Evolutionary conservation across 2,113 vertebrate genomes (phyloP).

Genomic region (Burhinus bistriatus): DNA sequence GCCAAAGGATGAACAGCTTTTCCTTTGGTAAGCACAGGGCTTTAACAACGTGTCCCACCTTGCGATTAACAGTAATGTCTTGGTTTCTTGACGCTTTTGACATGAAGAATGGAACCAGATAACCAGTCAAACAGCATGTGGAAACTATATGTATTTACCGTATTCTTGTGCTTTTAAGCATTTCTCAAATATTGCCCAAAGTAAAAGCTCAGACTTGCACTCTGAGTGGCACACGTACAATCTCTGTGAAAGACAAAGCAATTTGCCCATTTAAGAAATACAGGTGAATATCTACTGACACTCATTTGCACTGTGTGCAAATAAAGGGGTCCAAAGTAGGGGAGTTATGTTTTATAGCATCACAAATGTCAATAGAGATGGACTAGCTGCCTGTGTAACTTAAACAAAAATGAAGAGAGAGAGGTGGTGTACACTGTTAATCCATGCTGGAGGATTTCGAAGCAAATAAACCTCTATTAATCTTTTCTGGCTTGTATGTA

Average conservation of each 20-base stretch:
- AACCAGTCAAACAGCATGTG: background rate
- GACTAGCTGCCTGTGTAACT: background rate
- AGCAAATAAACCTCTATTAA: background rate
- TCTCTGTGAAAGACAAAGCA: background rate
- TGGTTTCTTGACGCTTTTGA: background rate
- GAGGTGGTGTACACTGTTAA: background rate
- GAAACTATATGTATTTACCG: background rate
- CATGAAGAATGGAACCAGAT: background rate
- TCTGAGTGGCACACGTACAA: background rate
- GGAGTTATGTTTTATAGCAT: background rate
- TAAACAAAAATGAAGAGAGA: background rate
- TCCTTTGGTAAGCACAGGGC: background rate
- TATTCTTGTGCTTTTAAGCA: background rate
- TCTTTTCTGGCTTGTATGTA: background rate
- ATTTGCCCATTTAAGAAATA: background rate
- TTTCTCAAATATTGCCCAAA: background rate
- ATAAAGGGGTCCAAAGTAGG: background rate
- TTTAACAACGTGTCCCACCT: rapidly evolving
- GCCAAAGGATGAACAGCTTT: background rate
- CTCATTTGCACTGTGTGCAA: background rate
- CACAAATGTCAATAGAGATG: background rate
- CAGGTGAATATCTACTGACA: background rate
- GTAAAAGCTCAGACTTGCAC: background rate
- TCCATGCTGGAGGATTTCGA: background rate
- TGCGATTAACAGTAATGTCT: background rate